Evolutionary conservation across 1,140 invertebrate genomes (phyloP).

Genomic region (Drosophila ogumai): DNA sequence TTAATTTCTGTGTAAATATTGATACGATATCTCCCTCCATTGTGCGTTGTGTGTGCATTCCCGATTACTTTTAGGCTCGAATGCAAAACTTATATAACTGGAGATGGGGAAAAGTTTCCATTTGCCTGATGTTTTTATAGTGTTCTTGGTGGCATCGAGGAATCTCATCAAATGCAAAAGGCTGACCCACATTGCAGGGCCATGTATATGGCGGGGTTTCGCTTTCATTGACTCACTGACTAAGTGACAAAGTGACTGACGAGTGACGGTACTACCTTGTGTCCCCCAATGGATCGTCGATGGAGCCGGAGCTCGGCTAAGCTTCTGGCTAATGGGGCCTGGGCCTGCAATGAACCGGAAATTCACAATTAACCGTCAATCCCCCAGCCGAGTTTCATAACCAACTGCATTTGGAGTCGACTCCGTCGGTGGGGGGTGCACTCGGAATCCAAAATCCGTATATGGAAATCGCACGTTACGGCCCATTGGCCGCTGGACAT

Average conservation of each 20-base stretch:
- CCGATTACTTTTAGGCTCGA: slow-evolving; percentile 36
- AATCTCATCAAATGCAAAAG: slow-evolving; percentile 13
- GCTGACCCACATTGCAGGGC: slow-evolving; percentile 61
- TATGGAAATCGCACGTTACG: slow-evolving; percentile 74
- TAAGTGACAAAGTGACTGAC: slow-evolving; percentile 39
- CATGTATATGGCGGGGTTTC: slow-evolving; percentile 63
- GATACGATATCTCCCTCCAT: slow-evolving; percentile 50
- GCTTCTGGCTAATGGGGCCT: slow-evolving; percentile 62
- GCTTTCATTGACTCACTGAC: slow-evolving; percentile 63
- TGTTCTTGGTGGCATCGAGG: background rate
- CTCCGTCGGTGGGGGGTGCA: slow-evolving; percentile 45
- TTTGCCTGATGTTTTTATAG: background rate
- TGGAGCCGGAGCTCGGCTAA: slow-evolving; percentile 8
- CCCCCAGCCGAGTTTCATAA: slow-evolving; percentile 60
- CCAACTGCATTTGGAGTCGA: slow-evolving; percentile 56
- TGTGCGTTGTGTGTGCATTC: slow-evolving; percentile 31
- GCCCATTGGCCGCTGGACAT: slow-evolving; percentile 67
- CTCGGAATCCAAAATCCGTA: slow-evolving; percentile 52
- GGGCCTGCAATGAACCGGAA: slow-evolving; percentile 76
- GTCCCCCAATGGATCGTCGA: slow-evolving; percentile 48
- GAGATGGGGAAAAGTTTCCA: slow-evolving; percentile 21
- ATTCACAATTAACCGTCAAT: slow-evolving; percentile 71
- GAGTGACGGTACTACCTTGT: slow-evolving; percentile 1
- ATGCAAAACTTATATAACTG: slow-evolving; percentile 26
- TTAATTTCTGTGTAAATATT: slow-evolving; percentile 70